These are phyloP conservation scores for Diorhabda sublineata DNA, from an alignment of 1,140 invertebrate species.

Conservation along the genomic window DNA sequence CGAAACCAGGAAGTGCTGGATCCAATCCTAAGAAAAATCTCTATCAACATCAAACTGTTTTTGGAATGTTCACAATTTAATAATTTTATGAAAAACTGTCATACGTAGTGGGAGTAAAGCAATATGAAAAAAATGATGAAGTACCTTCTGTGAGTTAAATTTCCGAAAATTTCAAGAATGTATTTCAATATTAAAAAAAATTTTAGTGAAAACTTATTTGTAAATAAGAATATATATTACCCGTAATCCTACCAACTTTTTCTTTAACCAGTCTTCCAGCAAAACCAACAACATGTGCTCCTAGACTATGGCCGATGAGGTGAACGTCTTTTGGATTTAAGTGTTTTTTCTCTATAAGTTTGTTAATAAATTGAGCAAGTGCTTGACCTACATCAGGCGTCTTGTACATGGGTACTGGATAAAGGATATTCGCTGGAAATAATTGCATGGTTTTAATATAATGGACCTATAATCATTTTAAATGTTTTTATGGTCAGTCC, in stretches of 20 bases:
- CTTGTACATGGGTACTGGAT: slow-evolving; percentile 60
- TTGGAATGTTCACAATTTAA: no score
- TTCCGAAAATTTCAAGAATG: no score
- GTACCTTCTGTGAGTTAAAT: no score
- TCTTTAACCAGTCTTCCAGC: slow-evolving; percentile 60
- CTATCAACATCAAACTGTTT: no score
- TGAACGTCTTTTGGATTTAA: slow-evolving; percentile 55
- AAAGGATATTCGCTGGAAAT: slow-evolving; percentile 57
- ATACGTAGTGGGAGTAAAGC: no score
- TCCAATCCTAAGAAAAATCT: slow-evolving; percentile 55
- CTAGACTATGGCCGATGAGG: slow-evolving; percentile 79
- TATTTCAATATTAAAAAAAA: no score
- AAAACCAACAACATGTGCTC: slow-evolving; percentile 84
- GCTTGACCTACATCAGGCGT: slow-evolving; percentile 61
- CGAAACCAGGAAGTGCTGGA: slow-evolving; percentile 71
- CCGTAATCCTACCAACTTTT: slow-evolving; percentile 59
- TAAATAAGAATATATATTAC: slow-evolving; percentile 34
- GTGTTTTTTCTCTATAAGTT: slow-evolving; percentile 51
- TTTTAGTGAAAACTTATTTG: no score
- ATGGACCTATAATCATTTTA: no score
- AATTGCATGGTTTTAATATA: no score
- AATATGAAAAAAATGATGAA: no score
- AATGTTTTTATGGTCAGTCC: no score
- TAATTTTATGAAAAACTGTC: no score
- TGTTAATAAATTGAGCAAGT: slow-evolving; percentile 58